Base-by-base conservation (phyloP, 2,888 invertebrate genomes). In the Scaptomyza caliginosa region DNA sequence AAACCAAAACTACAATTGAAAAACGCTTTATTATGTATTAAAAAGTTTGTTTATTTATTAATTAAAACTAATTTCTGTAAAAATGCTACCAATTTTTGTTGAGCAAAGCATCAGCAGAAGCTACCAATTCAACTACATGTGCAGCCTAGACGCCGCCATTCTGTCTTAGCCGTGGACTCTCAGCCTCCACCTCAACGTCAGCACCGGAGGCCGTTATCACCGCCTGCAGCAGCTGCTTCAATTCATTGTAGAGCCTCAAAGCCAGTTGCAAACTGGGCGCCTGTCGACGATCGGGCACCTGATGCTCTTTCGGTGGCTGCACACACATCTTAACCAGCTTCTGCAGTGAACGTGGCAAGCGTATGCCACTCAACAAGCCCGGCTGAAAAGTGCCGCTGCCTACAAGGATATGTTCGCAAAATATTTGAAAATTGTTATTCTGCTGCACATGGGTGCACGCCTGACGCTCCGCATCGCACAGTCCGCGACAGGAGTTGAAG, bases 381-480 rank as follows among this genome's bases (percentile, higher is more conserved):
- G 90, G 89, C 21, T 90, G 88, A 52, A 88, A 90, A 28, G 88
- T 77, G 19, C 89, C 83, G 13, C 82, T 82, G 24, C 90, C 89
- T 39, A 88, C 72, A 7, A 90, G 80, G 13, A 91, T 77, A 64
- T 90, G 78, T 8, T 89, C 84, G 46, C 91, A 91, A 36, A 90
- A 89, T 65, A 91, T 89, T 67, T 91, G 90, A 40, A 90, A 86
- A 72, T 91, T 91, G 65, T 89, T 90, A 60, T 91, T 91, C 66
- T 90, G 90, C 66, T 91, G 91, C 19, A 87, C 71, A 24, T 89
- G 87, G 13, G 69, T 79, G 65, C 91, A 91, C 11, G 81, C 65
- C n/a, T 77, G 79, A 4, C 76, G 70, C n/a, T 78, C 74, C 3
- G 63, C 46, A 68, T 91, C 89, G 71, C 91, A 91, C 55, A 84